phyloP scores from a whole-genome alignment of 2,888 invertebrate species.

The Emmelina monodactyla region DNA sequence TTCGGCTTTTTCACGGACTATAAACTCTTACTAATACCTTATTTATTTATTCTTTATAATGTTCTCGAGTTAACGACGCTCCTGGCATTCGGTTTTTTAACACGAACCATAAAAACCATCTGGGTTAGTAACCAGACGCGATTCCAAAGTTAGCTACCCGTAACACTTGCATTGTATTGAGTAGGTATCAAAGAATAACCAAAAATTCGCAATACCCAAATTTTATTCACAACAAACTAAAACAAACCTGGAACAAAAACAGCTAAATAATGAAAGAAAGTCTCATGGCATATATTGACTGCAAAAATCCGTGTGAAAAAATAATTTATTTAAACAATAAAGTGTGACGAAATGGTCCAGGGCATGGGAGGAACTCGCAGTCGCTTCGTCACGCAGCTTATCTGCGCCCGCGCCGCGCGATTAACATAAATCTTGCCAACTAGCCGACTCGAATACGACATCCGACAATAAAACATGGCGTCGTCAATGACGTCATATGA shows the following conservation, averaged over 20 bases:
- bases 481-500: too few species aligned
- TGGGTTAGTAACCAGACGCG: constrained; percentile 35
- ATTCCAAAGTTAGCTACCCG: constrained; percentile 30
- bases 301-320: too few species aligned
- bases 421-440: constrained; percentile 65
- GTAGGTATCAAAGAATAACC: not conserved
- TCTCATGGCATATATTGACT: too few species aligned
- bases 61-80: constrained; percentile 61
- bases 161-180: not conserved
- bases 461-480: constrained; percentile 27
- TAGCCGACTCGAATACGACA: constrained; percentile 59
- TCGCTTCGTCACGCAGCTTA: constrained; percentile 58
- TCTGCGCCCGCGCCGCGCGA: constrained; percentile 52
- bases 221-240: too few species aligned
- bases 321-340: too few species aligned
- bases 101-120: constrained; percentile 56
- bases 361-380: constrained; percentile 45
- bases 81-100: constrained; percentile 48
- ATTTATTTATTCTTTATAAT: constrained; percentile 61
- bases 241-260: too few species aligned
- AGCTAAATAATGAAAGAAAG: too few species aligned
- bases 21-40: constrained; percentile 56
- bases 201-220: too few species aligned
- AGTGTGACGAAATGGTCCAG: constrained; percentile 35
- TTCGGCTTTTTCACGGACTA: constrained; percentile 58